Base-by-base conservation (phyloP, 2,797 vertebrate species). In the Bovichtus diacanthus region DNA sequence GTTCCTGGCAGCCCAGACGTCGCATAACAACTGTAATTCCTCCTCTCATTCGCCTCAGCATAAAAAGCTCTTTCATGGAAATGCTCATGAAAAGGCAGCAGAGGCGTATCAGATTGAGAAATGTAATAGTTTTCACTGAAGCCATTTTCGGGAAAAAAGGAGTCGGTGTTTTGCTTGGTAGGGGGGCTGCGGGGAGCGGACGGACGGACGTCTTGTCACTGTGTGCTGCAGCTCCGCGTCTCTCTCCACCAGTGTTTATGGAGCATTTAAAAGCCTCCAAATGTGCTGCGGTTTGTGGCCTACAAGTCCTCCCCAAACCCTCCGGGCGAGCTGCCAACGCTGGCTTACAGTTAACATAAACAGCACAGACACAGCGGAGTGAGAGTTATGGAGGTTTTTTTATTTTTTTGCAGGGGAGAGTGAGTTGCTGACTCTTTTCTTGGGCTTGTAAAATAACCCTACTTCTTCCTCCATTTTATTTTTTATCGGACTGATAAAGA, bases 281-380 rank as follows among this genome's bases (percentile, higher is more conserved):
- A 92, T 89, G 81, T 76, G 82, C 83, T 81, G 90, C 29, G 90
- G 91, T 93, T 90, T 94, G 92, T 21, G 87, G 93, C 87, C 88
- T 76, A 63, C 89, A 43, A 87, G 90, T 83, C 69, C 74, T 86
- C 88, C 79, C 64, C n/a, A 79, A 61, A 70, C 53, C 74, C 68
- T 63, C 65, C 23, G 16, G 88, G 91, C 82, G 5, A 19, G 41
- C 66, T 50, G 86, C 88, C 91, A 88, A 38, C 18, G 0, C 21
- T 19, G 81, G 74, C 80, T 74, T 44, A 70, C 82, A 71, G 82
- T 83, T 75, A 71, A 82, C 88, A 82, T 63, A 86, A 89, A 87
- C 83, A 81, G 72, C 78, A 46, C 43, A 49, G 81, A 73, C 77
- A 44, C 67, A 67, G 71, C 1, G 46, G 19, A 83, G 82, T 2